Evolutionary conservation across 23 tunicate species (phyloP).

Genomic region (Clavelina lepadiformis): DNA sequence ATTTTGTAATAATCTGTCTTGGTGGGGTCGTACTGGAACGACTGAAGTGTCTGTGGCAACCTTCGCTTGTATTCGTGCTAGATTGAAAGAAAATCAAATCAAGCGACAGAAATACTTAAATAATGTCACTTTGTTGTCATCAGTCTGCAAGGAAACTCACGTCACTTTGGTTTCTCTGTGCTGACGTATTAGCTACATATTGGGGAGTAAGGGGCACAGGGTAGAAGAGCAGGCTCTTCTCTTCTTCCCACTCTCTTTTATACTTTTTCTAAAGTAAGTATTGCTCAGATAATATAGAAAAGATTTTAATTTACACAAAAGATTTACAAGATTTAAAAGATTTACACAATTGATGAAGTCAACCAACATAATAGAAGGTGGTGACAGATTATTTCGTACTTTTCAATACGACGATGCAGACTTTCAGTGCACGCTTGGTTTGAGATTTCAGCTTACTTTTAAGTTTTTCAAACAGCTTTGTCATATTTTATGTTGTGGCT

Average conservation of each 20-base stretch:
- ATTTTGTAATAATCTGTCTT: constrained; percentile 61
- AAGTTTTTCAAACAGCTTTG: no score
- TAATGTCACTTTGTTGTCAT: neutral
- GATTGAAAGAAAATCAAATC: constrained; percentile 7
- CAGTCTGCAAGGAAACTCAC: constrained; percentile 20
- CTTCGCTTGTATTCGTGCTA: constrained; percentile 56
- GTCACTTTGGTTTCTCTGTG: constrained; percentile 63
- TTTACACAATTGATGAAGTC: no score
- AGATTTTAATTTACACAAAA: no score
- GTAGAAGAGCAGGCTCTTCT: constrained; percentile 65
- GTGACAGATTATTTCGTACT: no score
- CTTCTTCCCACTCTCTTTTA: constrained; percentile 92
- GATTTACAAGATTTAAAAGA: no score
- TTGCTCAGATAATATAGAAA: no score
- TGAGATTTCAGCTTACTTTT: no score
- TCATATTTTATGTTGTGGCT: no score
- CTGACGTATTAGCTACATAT: constrained; percentile 55
- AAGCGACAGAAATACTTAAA: neutral
- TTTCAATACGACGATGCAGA: no score
- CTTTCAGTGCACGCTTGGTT: no score
- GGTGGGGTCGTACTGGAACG: constrained; percentile 47
- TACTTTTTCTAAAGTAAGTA: constrained; percentile 91
- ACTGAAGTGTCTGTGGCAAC: constrained; percentile 13
- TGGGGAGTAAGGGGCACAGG: constrained; percentile 91
- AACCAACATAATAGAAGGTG: no score